Base-by-base conservation (phyloP, 2,888 invertebrate genomes). In the Trilocha varians region DNA sequence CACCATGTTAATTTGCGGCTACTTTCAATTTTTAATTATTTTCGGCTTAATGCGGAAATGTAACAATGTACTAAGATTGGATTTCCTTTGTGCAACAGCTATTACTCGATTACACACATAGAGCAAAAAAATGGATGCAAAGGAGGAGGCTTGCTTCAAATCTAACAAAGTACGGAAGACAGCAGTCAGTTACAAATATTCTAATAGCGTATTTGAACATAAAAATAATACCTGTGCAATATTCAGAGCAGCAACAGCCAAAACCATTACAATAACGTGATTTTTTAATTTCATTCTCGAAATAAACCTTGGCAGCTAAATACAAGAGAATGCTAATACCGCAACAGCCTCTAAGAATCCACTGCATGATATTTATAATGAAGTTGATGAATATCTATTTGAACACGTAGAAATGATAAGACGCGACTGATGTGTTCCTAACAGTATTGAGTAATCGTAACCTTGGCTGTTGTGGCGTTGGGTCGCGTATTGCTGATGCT, bases 251-350 rank as follows among this genome's bases (percentile, higher is more conserved):
- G 52, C 41, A 40, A 62, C 58, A 49, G 57, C 45, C 32, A 71
- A 41, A 25, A 60, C 32, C 32, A 62, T 44, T 57, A 62, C 61
- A 38, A 62, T 33, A 39, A 74, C 47, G 42, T 48, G 51, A 46
- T 45, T 64, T 65, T 50, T 60, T 69, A 70, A 65, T 52, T 70
- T 78, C 84, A 85, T 85, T 67, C 49, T 80, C 69, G 55, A 62
- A 83, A 49, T 79, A 79, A 36, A 57, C 59, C 54, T 62, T 78
- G 4, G 65, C 61, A 18, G 64, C 41, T n/a, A 82, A 50, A 43
- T 71, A 80, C 39, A 80, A 44, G 45, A 84, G 61, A 41, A 83
- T 39, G 44, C 68, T 69, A 18, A 72, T 67, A 9, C 70, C 78
- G 60, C 76, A 82, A 43, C 70, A 77, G 50, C 70, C 57, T 39